Evolutionary conservation across 2,797 vertebrate genomes (phyloP).

Genomic region (Aphelocoma californica): DNA sequence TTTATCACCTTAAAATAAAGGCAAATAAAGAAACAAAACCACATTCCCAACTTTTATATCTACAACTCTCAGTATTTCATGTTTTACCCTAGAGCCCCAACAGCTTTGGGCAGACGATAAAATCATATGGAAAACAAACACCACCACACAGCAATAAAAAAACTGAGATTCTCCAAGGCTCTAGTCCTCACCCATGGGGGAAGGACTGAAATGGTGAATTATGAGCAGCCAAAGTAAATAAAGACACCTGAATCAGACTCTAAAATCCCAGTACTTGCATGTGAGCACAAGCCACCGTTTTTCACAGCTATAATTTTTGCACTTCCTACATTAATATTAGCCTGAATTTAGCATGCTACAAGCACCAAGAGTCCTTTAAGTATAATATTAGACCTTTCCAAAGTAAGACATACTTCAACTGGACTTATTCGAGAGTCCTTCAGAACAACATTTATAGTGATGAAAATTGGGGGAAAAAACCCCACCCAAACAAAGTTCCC

Average conservation of each 20-base stretch:
- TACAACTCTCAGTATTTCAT: background rate
- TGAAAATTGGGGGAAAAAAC: accelerated
- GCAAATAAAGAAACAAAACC: background rate
- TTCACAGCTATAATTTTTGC: background rate
- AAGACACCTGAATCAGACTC: background rate
- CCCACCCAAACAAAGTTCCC: background rate
- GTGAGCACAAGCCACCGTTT: background rate
- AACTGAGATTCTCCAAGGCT: background rate
- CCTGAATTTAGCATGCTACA: background rate
- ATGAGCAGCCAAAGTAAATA: background rate
- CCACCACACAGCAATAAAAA: background rate
- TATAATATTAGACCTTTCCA: background rate
- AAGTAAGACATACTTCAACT: background rate
- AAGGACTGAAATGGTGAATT: background rate
- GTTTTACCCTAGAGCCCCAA: background rate
- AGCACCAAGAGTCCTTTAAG: background rate
- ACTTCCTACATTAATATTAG: background rate
- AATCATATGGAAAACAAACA: background rate
- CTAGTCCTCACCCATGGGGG: background rate
- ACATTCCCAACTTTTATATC: background rate
- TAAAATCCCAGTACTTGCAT: background rate
- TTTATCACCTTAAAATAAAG: background rate
- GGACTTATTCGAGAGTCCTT: background rate
- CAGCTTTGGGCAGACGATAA: background rate
- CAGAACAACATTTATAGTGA: background rate